Evolutionary conservation across 2,888 invertebrate genomes (phyloP).

Genomic region (Diarsia brunnea): DNA sequence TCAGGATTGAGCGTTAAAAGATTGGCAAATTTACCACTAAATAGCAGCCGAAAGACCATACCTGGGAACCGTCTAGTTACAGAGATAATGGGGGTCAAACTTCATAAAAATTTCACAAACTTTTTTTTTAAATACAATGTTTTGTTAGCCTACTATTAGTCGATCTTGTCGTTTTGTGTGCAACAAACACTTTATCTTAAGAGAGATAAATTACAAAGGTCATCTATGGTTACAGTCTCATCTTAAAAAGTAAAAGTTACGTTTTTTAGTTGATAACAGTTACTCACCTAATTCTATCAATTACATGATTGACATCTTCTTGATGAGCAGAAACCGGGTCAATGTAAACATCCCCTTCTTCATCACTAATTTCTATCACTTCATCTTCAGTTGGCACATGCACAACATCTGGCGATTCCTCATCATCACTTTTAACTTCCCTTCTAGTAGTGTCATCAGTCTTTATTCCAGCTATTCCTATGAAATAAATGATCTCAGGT

Average conservation of each 20-base stretch:
- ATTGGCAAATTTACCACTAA: too few species aligned
- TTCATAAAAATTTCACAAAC: too few species aligned
- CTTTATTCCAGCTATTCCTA: slow-evolving; percentile 84
- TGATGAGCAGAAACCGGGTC: slow-evolving; percentile 55
- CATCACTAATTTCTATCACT: slow-evolving; percentile 69
- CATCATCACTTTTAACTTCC: slow-evolving; percentile 68
- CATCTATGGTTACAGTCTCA: not conserved
- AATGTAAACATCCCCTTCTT: slow-evolving; percentile 62
- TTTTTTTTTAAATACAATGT: too few species aligned
- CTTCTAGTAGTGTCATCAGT: slow-evolving; percentile 66
- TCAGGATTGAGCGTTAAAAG: too few species aligned
- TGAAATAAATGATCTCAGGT: slow-evolving; percentile 29
- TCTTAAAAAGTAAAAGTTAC: not conserved
- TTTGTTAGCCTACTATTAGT: not conserved
- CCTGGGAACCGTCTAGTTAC: too few species aligned
- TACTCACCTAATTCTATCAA: slow-evolving; percentile 59
- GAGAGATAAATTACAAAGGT: not conserved
- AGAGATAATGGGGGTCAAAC: too few species aligned
- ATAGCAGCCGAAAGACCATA: too few species aligned
- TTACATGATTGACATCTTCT: slow-evolving; percentile 65
- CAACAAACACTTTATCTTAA: not conserved
- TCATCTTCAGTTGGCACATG: slow-evolving; percentile 59
- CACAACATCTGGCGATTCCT: slow-evolving; percentile 54
- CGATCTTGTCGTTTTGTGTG: not conserved
- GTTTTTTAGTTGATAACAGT: not conserved